phyloP scores from a whole-genome alignment of 2,797 vertebrate species.

The Ctenosaura bakeri region DNA sequence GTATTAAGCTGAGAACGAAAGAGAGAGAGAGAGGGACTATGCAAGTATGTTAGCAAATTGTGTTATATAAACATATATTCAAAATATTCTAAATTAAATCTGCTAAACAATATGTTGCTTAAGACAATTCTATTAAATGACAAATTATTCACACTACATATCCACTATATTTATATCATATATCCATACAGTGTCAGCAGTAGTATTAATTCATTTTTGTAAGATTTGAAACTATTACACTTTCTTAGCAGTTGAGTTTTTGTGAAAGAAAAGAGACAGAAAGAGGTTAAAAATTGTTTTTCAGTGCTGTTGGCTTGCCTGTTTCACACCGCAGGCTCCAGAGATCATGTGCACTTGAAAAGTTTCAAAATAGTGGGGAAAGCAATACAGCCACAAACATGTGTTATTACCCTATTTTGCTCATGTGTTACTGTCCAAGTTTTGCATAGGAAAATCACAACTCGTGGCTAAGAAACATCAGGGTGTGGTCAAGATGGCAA shows the following conservation, averaged over 20 bases:
- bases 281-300: not conserved
- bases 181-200: not conserved
- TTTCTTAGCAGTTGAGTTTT: not conserved
- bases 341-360: not conserved
- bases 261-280: not conserved
- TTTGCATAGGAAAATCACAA: too few species aligned
- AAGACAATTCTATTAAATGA: not conserved
- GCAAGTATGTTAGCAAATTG: not conserved
- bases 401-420: not conserved
- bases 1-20: not conserved
- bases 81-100: conserved; percentile 40
- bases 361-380: not conserved
- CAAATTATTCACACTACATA: accelerated
- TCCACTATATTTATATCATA: not conserved
- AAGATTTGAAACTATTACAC: not conserved
- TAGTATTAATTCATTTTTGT: not conserved
- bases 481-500: too few species aligned
- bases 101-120: not conserved
- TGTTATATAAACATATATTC: not conserved
- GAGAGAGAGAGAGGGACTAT: not conserved
- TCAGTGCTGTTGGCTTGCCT: not conserved
- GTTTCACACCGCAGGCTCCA: not conserved
- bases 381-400: not conserved
- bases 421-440: not conserved
- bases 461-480: too few species aligned